Evolutionary conservation across 2,113 vertebrate species (phyloP), one percentile per base, ranked within the genome.

Genomic region (Microcebus murinus): DNA sequence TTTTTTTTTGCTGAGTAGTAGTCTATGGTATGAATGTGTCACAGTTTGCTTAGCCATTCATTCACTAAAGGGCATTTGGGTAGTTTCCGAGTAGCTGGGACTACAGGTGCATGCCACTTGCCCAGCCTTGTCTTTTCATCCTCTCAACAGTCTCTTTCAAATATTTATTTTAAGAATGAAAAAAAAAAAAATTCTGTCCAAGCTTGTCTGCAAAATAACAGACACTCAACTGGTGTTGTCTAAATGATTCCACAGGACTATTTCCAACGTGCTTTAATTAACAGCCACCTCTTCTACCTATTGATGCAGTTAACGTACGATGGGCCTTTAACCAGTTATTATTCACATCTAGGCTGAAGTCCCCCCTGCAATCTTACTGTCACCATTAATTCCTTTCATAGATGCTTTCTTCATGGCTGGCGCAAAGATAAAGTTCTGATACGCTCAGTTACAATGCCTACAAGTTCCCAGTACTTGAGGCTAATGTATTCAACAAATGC

Each of bases 121-220:
- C 15, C 73, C 27, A 27, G 27, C 42, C 42, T 80, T 86, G 67
- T 74, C 73, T 81, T 81, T 95, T 74, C 34, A 85, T n/a, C 48
- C 31, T 29, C n/a, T 70, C 39, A 50, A 61, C 8, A 82, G 17
- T 42, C 27, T 93, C 29, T 95, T 96, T 81, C 71, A 63, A 90
- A 61, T 42, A 50, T 52, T 68, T 68, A 31, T 77, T 59, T 85
- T 81, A 79, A 63, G 17, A 73, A 73, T 57, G 21, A 45, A 50
- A 79, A 82, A 34, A 82, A 34, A 34, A n/a, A 2, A n/a, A 70
- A 63, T 77, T 11, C 42, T 61, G 20, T 68, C 23, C 68, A 90
- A 82, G 76, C 25, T 10, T 50, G 25, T 59, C 59, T 68, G 36
- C 11, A 63, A 70, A 94, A 50, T 7, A 79, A 55, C 31, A 84